These are phyloP conservation scores for Marmota monax DNA, from an alignment of 2,113 vertebrate genomes.

Conservation along the genomic window DNA sequence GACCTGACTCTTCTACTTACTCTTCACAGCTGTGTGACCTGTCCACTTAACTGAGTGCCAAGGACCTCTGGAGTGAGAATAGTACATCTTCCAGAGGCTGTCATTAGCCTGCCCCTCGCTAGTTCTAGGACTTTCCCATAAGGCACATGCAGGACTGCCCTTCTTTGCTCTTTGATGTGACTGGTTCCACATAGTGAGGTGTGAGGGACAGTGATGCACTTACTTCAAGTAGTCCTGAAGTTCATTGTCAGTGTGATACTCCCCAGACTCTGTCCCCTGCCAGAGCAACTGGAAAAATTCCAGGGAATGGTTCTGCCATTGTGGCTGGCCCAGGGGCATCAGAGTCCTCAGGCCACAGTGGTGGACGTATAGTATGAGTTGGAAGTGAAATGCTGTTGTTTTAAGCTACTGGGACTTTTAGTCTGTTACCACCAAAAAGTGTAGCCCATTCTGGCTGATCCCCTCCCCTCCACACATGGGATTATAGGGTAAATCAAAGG, in stretches of 20 bases:
- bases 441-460: too few relatives aligned
- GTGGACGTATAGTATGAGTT: background rate
- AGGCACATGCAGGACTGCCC: background rate
- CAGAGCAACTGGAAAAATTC: background rate
- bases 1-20: background rate
- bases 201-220: background rate
- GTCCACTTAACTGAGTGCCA: background rate
- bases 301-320: background rate
- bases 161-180: background rate
- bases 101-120: background rate
- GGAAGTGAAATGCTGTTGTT: background rate
- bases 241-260: background rate
- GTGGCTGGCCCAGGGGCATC: background rate
- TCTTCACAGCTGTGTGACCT: background rate
- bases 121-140: background rate
- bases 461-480: fast-evolving
- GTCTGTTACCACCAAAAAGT: background rate
- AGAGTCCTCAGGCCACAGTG: background rate
- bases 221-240: background rate
- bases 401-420: background rate
- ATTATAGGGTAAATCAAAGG: background rate
- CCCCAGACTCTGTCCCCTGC: background rate
- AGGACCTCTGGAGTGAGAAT: background rate
- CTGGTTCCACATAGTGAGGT: background rate
- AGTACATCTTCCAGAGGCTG: background rate